Conservation (phyloP, 2,113 vertebrate genomes). For the Eublepharis macularius region DNA sequence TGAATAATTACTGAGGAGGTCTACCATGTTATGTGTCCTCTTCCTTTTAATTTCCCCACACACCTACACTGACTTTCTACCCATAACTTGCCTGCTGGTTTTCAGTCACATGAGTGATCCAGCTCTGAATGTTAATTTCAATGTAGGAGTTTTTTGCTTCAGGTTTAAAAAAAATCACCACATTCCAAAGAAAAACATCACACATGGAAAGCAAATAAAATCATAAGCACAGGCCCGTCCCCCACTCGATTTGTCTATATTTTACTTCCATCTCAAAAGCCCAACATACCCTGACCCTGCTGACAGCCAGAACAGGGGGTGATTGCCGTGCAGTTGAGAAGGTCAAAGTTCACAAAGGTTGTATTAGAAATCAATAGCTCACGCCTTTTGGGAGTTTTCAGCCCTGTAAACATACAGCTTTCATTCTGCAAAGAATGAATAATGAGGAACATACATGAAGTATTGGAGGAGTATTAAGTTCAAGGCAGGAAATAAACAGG, state of each 20-base stretch:
- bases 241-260: neutral
- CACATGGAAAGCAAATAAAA: neutral
- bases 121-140: neutral
- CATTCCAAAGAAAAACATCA: neutral
- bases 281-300: conserved; percentile 73
- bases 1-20: neutral
- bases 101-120: neutral
- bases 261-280: neutral
- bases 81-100: neutral
- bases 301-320: conserved; percentile 75
- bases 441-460: neutral
- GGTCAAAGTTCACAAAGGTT: conserved; percentile 75
- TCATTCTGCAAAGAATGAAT: conserved; percentile 27
- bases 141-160: no score
- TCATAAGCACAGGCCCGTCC: neutral
- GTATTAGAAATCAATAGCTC: conserved; percentile 69
- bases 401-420: conserved; percentile 73
- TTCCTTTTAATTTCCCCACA: neutral
- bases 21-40: neutral
- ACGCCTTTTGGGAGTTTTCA: conserved; percentile 71
- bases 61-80: neutral
- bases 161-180: neutral
- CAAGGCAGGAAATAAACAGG: neutral
- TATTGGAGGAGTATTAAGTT: neutral
- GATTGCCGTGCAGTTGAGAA: conserved; percentile 62